phyloP scores from a whole-genome alignment of 2,888 invertebrate species.

The Cylloceria caligata region DNA sequence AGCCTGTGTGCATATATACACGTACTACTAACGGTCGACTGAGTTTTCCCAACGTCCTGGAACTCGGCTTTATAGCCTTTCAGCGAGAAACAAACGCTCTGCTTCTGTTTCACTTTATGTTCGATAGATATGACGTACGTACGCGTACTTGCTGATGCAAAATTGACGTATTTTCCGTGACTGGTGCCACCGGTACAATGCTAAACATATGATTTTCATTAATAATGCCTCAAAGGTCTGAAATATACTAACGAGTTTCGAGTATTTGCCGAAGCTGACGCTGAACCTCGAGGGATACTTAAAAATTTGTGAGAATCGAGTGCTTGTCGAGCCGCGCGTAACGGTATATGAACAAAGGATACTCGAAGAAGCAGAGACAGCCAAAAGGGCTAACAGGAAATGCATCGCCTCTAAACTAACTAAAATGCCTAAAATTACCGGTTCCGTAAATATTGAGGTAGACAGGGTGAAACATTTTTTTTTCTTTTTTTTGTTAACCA shows the following conservation, averaged over 20 bases:
- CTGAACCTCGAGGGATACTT: constrained; percentile 17
- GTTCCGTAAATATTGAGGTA: constrained; percentile 77
- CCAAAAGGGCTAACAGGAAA: constrained; percentile 68
- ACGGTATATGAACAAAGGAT: constrained; percentile 55
- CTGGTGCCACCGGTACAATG: neutral
- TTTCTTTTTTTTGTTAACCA: constrained; percentile 8
- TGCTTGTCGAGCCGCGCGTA: constrained; percentile 13
- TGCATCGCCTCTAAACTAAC: constrained; percentile 52
- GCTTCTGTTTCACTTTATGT: neutral
- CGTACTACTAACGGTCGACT: constrained; percentile 51
- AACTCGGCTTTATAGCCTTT: constrained; percentile 16
- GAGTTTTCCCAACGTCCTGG: constrained; percentile 59
- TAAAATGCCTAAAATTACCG: constrained; percentile 65
- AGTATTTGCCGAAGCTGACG: constrained; percentile 39
- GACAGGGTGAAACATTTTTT: constrained; percentile 47
- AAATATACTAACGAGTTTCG: constrained; percentile 11
- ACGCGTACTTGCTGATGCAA: neutral
- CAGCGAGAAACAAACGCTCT: constrained; percentile 38
- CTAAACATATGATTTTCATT: neutral
- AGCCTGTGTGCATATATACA: constrained; percentile 37
- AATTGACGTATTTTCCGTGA: neutral
- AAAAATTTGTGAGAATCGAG: constrained; percentile 46
- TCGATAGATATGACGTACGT: neutral
- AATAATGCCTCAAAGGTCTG: neutral
- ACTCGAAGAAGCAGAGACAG: constrained; percentile 55